A percentile compares a stretch with the other conserved stretches of the same genome.
phyloP scores from a whole-genome alignment of 2,888 invertebrate species.

The Agrypnus murinus region DNA sequence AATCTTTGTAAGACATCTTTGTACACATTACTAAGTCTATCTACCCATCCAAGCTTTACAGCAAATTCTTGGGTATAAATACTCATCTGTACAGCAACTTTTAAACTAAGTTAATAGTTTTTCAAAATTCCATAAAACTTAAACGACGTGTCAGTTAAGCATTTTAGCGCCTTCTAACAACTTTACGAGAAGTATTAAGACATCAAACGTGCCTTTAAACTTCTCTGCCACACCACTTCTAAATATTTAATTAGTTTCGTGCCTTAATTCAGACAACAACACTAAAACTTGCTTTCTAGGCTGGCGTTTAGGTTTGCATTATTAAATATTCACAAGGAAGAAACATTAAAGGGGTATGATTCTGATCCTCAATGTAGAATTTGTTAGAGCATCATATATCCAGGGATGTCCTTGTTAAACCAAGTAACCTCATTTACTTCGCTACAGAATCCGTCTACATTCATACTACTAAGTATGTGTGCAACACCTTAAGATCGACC shows the following conservation, averaged over 20 bases:
- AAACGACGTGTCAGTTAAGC: no score
- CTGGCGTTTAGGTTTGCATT: neutral
- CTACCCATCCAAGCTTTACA: no score
- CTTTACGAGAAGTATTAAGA: no score
- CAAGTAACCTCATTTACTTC: neutral
- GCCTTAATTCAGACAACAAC: slow-evolving; percentile 4
- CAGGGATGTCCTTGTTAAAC: slow-evolving; percentile 7
- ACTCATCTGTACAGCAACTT: no score
- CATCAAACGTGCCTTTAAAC: neutral
- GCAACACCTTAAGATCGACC: slow-evolving; percentile 11
- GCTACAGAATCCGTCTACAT: slow-evolving; percentile 1
- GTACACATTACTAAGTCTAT: no score
- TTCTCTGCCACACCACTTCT: neutral
- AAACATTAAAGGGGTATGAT: slow-evolving; percentile 9
- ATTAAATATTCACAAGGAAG: slow-evolving; percentile 14
- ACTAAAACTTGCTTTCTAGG: neutral
- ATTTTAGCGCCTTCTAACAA: no score
- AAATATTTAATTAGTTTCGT: slow-evolving; percentile 20
- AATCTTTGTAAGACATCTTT: no score
- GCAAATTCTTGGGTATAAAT: no score
- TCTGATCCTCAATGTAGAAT: slow-evolving; percentile 1
- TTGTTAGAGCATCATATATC: slow-evolving; percentile 3
- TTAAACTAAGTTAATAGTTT: no score
- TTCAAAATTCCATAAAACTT: no score
- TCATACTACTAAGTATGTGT: no score